Conservation (phyloP, 2,888 invertebrate genomes). For the Eudemis profundana region DNA sequence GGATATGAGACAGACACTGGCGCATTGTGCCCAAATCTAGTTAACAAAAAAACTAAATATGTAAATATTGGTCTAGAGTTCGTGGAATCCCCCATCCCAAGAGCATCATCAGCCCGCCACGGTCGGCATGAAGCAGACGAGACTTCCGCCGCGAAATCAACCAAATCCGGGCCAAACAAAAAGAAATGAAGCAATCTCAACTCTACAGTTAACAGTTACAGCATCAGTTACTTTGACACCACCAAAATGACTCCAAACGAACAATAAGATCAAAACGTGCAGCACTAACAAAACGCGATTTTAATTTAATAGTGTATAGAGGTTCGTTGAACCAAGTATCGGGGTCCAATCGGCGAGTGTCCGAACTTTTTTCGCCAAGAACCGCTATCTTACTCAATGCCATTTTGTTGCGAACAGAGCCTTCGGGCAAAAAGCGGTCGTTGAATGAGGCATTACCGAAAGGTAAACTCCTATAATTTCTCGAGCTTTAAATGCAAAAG, state of each 20-base stretch:
- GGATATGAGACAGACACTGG: background rate
- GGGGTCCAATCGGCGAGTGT: constrained; percentile 57
- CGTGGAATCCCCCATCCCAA: constrained; percentile 8
- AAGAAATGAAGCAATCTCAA: constrained; percentile 50
- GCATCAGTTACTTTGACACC: constrained; percentile 50
- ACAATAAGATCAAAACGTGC: constrained; percentile 68
- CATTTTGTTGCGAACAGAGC: constrained; percentile 48
- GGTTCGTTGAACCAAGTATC: constrained; percentile 64
- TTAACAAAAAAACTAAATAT: no score
- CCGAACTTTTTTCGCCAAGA: constrained; percentile 61
- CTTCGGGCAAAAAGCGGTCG: constrained; percentile 39
- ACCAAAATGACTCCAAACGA: constrained; percentile 49
- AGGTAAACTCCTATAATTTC: constrained; percentile 36
- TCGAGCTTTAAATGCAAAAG: constrained; percentile 26
- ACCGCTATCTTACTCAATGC: constrained; percentile 57
- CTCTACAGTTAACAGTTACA: constrained; percentile 54
- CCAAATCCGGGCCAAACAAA: constrained; percentile 66
- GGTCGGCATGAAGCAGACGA: constrained; percentile 51
- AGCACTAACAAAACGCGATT: constrained; percentile 65
- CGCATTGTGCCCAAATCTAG: background rate
- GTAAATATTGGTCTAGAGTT: background rate
- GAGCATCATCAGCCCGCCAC: constrained; percentile 19
- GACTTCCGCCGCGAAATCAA: constrained; percentile 70
- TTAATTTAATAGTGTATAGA: constrained; percentile 66
- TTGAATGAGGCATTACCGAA: constrained; percentile 31